Base-by-base conservation (phyloP, 1,140 invertebrate genomes). In the Anadara kagoshimensis region DNA sequence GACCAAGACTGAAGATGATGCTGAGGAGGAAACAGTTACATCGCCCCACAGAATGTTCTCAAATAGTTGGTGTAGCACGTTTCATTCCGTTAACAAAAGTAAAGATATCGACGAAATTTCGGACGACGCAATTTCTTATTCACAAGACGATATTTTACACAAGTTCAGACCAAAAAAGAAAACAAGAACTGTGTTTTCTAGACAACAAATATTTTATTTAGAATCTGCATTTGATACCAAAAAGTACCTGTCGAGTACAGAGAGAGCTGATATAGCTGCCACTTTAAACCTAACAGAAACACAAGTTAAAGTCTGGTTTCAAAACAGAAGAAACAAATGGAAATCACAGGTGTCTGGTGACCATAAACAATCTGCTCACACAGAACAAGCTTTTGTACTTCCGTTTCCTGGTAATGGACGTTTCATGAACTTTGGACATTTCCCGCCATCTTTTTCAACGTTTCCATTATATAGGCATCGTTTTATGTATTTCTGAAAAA, bases 121-220 rank as follows among this genome's bases (percentile, higher is more conserved):
- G n/a, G n/a, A n/a, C n/a, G 61, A 64, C n/a, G 22, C 24, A 8
- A n/a, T 11, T 29, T 36, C 18, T 5, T 18, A 36, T 24, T 12
- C 43, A 3, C 47, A 41, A 22, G 24, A 44, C 18, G 61, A 64
- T 20, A 36, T 36, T 51, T 24, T 49, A 12, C 16, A 29, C 12
- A 49, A 64, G 51, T n/a, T 64, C 0, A 11, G 61, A 80, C 49
- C 59, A 24, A 61, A 61, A 61, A 61, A 61, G 58, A 61, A 61
- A 44, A 61, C 58, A 41, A 61, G 58, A 44, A 61, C 58, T 20
- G 58, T 61, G 14, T 61, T 61, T 61, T 61, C 58, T n/a, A 61
- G 58, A 20, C 0, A n/a, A 10, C 58, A 61, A 61, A 24, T 61
- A 14, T 61, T 43, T 44, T 41, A 61, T 4, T 43, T 61, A 20